Conservation (phyloP, 2,113 vertebrate species). For the Hyperoodon ampullatus region DNA sequence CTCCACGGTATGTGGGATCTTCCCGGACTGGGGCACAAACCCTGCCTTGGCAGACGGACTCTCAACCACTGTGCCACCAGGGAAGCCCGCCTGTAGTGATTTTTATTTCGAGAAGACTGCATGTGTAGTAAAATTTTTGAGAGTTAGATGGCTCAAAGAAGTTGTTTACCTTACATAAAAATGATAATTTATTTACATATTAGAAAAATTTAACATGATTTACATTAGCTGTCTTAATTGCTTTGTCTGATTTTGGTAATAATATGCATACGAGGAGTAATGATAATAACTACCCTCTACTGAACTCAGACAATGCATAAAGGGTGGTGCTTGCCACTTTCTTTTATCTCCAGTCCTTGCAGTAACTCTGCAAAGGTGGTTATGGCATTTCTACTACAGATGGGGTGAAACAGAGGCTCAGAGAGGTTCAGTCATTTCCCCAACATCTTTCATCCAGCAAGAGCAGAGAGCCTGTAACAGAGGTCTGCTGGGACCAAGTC, state of each 20-base stretch:
- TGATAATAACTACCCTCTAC: neutral
- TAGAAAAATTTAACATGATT: neutral
- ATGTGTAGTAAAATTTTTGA: neutral
- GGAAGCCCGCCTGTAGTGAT: neutral
- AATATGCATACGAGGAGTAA: neutral
- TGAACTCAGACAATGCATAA: neutral
- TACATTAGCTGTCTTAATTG: neutral
- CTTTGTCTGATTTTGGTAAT: conserved; percentile 9
- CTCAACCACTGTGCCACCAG: too few relatives aligned
- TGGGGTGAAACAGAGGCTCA: neutral
- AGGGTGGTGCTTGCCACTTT: neutral
- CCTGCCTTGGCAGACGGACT: too few relatives aligned
- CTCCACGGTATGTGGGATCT: too few relatives aligned
- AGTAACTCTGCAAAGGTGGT: neutral
- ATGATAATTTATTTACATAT: neutral
- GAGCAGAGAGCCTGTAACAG: neutral
- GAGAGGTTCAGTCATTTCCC: neutral
- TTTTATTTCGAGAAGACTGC: neutral
- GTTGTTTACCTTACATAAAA: neutral
- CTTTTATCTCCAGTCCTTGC: neutral
- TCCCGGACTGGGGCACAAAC: too few relatives aligned
- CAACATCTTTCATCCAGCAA: neutral
- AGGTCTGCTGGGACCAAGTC: neutral
- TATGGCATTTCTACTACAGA: neutral
- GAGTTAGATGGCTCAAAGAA: neutral